Evolutionary conservation across 2,113 vertebrate genomes (phyloP).

Genomic region (Anas platyrhynchos): DNA sequence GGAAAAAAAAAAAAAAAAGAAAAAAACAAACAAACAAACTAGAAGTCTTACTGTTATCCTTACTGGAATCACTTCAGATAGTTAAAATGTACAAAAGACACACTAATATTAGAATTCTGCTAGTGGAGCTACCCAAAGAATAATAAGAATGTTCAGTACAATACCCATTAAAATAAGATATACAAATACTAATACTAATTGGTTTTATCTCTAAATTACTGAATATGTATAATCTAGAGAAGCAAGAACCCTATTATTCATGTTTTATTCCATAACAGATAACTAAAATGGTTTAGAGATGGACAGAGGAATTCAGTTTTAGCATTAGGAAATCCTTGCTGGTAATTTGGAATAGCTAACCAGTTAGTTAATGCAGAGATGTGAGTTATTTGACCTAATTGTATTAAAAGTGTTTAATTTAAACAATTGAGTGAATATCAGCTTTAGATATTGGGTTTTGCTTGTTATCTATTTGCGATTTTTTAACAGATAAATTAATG

Average conservation of each 20-base stretch:
- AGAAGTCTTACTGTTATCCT: constrained; percentile 66
- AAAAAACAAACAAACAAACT: constrained; percentile 54
- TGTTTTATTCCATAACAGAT: constrained; percentile 35
- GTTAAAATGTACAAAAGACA: constrained; percentile 71
- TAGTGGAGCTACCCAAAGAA: constrained; percentile 34
- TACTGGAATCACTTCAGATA: constrained; percentile 56
- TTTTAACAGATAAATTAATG: neutral
- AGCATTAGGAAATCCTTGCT: constrained; percentile 20
- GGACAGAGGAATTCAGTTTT: neutral
- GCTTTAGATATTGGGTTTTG: neutral
- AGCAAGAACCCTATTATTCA: constrained; percentile 20
- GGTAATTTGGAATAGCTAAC: neutral
- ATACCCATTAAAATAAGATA: constrained; percentile 51
- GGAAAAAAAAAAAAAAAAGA: constrained; percentile 55
- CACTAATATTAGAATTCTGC: constrained; percentile 51
- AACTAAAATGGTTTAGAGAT: neutral
- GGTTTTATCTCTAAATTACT: constrained; percentile 63
- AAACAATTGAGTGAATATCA: neutral
- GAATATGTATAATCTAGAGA: constrained; percentile 15
- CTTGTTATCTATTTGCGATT: neutral
- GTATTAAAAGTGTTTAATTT: constrained; percentile 7
- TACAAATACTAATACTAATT: constrained; percentile 46
- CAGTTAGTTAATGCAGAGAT: neutral
- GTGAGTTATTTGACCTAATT: neutral
- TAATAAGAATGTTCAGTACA: constrained; percentile 42